These are phyloP conservation scores for Micrasema longulum DNA, from an alignment of 1,140 invertebrate genomes.

Conservation along the genomic window DNA sequence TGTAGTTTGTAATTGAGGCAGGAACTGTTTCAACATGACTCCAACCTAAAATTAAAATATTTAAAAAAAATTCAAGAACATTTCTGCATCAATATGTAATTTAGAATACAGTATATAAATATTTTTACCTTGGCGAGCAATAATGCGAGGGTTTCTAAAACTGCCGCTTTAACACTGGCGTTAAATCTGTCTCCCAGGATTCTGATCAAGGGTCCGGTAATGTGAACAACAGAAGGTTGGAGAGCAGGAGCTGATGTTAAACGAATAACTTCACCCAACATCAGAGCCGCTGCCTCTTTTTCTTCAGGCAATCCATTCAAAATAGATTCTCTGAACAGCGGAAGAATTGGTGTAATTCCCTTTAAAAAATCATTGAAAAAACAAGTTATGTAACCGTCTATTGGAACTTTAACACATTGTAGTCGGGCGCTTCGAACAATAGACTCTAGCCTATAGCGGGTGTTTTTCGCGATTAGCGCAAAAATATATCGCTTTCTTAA, in stretches of 20 bases:
- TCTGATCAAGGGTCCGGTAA: conserved; percentile 96
- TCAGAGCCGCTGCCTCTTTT: conserved; percentile 95
- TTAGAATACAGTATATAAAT: neutral
- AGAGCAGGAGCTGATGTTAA: conserved; percentile 87
- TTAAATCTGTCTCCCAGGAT: conserved; percentile 97
- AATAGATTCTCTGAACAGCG: conserved; percentile 96
- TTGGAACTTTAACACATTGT: no score
- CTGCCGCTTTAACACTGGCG: conserved; percentile 93
- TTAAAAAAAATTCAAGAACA: conserved; percentile 9
- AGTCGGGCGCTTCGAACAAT: no score
- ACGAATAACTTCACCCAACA: conserved; percentile 92
- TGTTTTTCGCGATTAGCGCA: no score
- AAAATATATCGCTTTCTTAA: no score
- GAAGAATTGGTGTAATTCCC: conserved; percentile 93
- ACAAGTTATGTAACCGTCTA: no score
- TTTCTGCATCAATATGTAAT: neutral
- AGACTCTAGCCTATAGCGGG: no score
- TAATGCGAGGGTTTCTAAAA: conserved; percentile 92
- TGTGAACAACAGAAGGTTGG: conserved; percentile 95
- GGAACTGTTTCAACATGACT: conserved; percentile 94
- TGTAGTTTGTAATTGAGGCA: conserved; percentile 98
- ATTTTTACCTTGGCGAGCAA: conserved; percentile 84
- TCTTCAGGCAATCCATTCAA: conserved; percentile 93
- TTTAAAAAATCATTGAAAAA: no score
- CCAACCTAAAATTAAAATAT: conserved; percentile 77